Evolutionary conservation across 1,140 invertebrate species (phyloP).

Genomic region (Drosophila ambigua): DNA sequence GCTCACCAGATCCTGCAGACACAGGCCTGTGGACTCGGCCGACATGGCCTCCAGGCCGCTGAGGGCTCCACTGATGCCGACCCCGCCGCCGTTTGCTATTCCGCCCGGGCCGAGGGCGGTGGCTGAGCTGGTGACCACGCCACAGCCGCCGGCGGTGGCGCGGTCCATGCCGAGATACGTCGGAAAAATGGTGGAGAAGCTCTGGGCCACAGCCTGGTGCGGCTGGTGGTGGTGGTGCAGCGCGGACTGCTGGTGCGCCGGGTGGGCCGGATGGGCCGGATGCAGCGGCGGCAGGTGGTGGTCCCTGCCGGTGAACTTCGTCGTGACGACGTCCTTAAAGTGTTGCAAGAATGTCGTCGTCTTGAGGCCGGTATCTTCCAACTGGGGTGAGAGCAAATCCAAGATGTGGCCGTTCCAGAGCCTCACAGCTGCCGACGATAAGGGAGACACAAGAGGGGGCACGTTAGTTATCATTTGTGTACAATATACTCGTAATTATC

Average conservation of each 20-base stretch:
- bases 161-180: conserved; percentile 83
- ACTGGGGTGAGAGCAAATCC: conserved; percentile 78
- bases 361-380: conserved; percentile 84
- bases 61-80: conserved; percentile 86
- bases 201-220: conserved; percentile 82
- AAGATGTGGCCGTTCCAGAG: conserved; percentile 74
- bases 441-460: too few species aligned
- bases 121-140: conserved; percentile 84
- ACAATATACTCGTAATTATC: conserved; percentile 25
- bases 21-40: conserved; percentile 85
- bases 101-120: conserved; percentile 83
- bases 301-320: conserved; percentile 83
- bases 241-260: conserved; percentile 75
- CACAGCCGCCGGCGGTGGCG: conserved; percentile 73
- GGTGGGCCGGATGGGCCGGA: conserved; percentile 59
- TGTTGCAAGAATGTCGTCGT: conserved; percentile 84
- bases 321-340: conserved; percentile 84
- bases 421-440: conserved; percentile 53
- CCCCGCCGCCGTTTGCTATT: conserved; percentile 73
- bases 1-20: conserved; percentile 89
- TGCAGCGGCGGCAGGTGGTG: conserved; percentile 81
- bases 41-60: conserved; percentile 85
- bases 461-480: neutral
- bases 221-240: conserved; percentile 79
- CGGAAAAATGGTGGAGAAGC: conserved; percentile 83